Base-by-base conservation (phyloP, 1,140 invertebrate species). In the Drosophila nigromelanica region DNA sequence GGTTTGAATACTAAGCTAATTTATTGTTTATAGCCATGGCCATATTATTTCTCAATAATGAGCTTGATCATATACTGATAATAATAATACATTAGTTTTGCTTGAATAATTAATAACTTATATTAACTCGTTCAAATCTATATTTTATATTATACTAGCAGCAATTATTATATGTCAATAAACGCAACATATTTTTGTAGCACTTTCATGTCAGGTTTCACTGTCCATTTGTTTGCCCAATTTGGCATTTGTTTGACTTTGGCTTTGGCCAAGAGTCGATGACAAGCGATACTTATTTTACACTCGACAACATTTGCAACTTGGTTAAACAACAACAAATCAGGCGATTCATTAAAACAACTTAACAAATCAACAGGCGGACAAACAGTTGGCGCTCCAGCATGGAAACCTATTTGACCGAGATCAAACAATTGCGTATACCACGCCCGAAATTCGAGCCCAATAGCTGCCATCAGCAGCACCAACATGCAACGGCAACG, bases 361-460 rank as follows among this genome's bases (percentile, higher is more conserved):
- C 61, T 78, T 73, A 82, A 87, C 75, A 75, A 63, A 73, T 78
- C 79, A 83, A 73, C 83, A 82, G 76, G 76, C 74, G 48, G 43
- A 61, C 78, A 52, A 24, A 27, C 27, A 18, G 27, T 14, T 30
- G 43, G 40, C 12, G 21, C 45, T 58, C 30, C 60, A 86, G 47
- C 68, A 97, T 97, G 96, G 96, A 97, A 89, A 95, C 95, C 72
- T 97, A 96, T 95, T 92, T 97, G 76, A 95, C 94, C 51, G 96
- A 97, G 87, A 95, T 97, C 30, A 96, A 97, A 92, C 94, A 95
- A 80, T 95, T 97, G 61, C 93, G 95, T 72, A 97, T 97, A 74
- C 96, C 96, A 52, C 93, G 96, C 66, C 96, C 96, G 33, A 97
- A 97, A 93, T 96, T 97, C 86, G 95, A 95, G 67, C 94, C 93